A percentile compares a stretch with the other conserved stretches of the same genome.
Conservation (phyloP, 2,797 vertebrate genomes). For the Micrastur ruficollis region DNA sequence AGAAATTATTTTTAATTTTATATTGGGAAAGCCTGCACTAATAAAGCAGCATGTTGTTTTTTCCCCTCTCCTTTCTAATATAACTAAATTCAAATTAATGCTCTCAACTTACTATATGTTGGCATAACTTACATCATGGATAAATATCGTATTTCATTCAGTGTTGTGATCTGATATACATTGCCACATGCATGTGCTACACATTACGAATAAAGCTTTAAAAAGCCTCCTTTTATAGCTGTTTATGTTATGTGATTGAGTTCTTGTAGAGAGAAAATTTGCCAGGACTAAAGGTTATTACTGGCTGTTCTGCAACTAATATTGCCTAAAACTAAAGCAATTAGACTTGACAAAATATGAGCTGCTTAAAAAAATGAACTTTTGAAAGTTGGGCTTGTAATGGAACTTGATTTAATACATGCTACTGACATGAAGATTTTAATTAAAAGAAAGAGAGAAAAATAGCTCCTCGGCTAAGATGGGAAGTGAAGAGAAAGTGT, state of each 20-base stretch:
- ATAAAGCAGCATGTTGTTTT: not conserved
- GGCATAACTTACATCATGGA: constrained; percentile 58
- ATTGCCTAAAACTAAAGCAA: constrained; percentile 74
- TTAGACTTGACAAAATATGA: constrained; percentile 71
- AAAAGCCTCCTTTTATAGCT: constrained; percentile 78
- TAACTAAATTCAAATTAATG: constrained; percentile 17
- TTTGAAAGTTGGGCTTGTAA: constrained; percentile 9
- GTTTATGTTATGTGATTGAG: constrained; percentile 79
- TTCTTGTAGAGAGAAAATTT: constrained; percentile 72
- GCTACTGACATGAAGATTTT: constrained; percentile 47
- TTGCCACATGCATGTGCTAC: constrained; percentile 75
- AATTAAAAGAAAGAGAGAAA: constrained; percentile 49
- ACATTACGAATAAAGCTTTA: constrained; percentile 78
- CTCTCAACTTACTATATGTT: constrained; percentile 44
- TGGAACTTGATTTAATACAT: constrained; percentile 58
- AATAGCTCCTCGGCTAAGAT: not conserved
- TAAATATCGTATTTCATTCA: constrained; percentile 62
- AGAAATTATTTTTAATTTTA: not conserved
- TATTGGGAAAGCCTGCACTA: not conserved
- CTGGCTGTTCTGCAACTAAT: constrained; percentile 76
- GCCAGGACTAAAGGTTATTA: constrained; percentile 78
- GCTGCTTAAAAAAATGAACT: constrained; percentile 41
- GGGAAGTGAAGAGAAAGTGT: not conserved
- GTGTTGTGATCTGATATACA: constrained; percentile 50
- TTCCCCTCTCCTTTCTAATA: not conserved